Evolutionary conservation across 2,113 vertebrate genomes (phyloP), one percentile per base, ranked within the genome.

Genomic region (Cercocebus atys): DNA sequence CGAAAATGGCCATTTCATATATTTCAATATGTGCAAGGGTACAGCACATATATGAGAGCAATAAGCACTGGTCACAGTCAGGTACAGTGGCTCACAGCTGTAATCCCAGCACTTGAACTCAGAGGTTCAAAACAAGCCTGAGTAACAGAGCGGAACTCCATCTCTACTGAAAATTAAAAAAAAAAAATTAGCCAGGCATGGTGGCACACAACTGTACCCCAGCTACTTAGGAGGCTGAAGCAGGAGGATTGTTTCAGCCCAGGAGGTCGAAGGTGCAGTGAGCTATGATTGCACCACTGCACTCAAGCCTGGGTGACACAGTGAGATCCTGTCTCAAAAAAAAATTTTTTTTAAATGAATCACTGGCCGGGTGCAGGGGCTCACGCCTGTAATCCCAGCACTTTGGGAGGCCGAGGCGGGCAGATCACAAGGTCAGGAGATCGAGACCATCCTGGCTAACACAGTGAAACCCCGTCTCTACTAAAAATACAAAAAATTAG

Each of bases 1-100:
- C 6, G 6, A 6, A 94, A 55, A 6, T 0, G 32, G 40, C 52
- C 61, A 27, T 55, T 40, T 40, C 30, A 0, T 4, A n/a, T 3
- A 23, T 40, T 23, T 45, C 72, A 1, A 6, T 2, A 11, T 2
- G 6, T 2, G 23, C 84, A 10, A 4, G 4, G 22, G 18, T 0
- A 3, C 22, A 6, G 43, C 14, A 3, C 8, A 2, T 43, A 57
- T 12, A 1, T 0, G 4, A 5, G 22, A 9, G 68, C 68, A 8
- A 0, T 17, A 0, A 10, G 8, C 2, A 17, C 35, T 23, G 64
- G 5, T 50, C 84, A 78, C 7, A 40, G 16, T 72, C 12, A 45
- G 30, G 40, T 2, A 2, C 73, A 8, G 3, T 30, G 25, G 73
- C 40, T 76, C 73, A 76, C 13, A 16, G 3, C 40, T 76, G 25